phyloP scores from a whole-genome alignment of 2,888 invertebrate species.

The Lithophane ornitopus region DNA sequence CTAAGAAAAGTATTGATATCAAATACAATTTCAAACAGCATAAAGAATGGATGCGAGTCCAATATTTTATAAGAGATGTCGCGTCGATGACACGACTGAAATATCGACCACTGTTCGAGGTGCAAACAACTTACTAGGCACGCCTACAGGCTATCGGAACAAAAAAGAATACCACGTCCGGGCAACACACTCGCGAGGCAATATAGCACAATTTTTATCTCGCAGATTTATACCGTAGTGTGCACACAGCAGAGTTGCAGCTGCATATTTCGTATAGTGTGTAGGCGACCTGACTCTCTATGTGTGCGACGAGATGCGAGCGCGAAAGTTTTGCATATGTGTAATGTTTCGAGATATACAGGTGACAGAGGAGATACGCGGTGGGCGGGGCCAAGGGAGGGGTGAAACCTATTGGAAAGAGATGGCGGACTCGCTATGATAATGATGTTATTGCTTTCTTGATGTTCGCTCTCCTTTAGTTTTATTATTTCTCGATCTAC shows the following conservation, averaged over 20 bases:
- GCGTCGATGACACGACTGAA: conserved; percentile 85
- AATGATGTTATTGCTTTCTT: conserved; percentile 91
- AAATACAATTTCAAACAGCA: conserved; percentile 69
- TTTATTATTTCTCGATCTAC: conserved; percentile 90
- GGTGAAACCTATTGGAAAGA: conserved; percentile 90
- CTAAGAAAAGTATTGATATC: conserved; percentile 60
- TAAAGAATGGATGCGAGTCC: conserved; percentile 72
- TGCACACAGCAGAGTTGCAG: conserved; percentile 72
- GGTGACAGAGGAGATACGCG: conserved; percentile 89
- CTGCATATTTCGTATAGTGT: conserved; percentile 66
- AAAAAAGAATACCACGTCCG: conserved; percentile 82
- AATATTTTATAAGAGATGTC: conserved; percentile 75
- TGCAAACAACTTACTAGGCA: conserved; percentile 89
- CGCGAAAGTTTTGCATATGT: conserved; percentile 90
- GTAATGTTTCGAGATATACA: conserved; percentile 91
- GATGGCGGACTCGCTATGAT: conserved; percentile 90
- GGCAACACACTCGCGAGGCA: conserved; percentile 79
- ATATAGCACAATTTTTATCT: conserved; percentile 90
- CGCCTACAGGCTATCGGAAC: conserved; percentile 86
- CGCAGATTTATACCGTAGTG: conserved; percentile 86
- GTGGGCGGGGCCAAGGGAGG: conserved; percentile 88
- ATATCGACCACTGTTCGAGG: conserved; percentile 89
- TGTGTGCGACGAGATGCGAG: conserved; percentile 81
- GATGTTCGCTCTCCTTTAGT: conserved; percentile 89
- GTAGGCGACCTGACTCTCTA: conserved; percentile 69